Percentiles rank a stretch among this genome's conserved stretches.
Conservation (phyloP, 2,113 vertebrate genomes). For the Recurvirostra avosetta region DNA sequence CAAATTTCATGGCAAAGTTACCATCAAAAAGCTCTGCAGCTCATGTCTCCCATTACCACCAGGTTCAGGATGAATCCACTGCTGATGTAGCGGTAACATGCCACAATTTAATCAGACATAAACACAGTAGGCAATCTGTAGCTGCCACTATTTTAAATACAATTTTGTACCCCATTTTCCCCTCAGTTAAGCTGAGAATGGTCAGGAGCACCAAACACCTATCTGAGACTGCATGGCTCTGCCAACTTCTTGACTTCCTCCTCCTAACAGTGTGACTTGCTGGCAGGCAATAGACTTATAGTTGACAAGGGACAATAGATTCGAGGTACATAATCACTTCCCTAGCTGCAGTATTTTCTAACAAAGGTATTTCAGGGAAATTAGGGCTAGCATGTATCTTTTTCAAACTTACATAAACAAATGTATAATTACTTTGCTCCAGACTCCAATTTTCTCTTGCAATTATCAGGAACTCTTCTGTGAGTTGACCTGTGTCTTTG, state of each 20-base stretch:
- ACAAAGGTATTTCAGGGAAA: not conserved
- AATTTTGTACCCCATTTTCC: not conserved
- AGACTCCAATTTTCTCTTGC: not conserved
- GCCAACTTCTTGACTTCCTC: not conserved
- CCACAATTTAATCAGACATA: not conserved
- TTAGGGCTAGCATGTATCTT: not conserved
- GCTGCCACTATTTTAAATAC: not conserved
- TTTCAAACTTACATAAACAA: not conserved
- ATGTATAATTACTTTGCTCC: not conserved
- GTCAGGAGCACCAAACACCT: not conserved
- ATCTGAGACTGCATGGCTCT: not conserved
- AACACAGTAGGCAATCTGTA: not conserved
- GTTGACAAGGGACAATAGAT: not conserved
- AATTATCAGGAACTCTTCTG: not conserved
- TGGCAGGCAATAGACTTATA: not conserved
- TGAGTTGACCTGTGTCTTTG: not conserved
- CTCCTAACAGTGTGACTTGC: not conserved
- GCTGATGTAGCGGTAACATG: not conserved
- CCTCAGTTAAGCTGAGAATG: not conserved
- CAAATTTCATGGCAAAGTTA: not conserved
- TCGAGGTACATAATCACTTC: not conserved
- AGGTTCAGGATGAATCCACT: not conserved
- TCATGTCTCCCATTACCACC: not conserved
- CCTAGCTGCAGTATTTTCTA: not conserved
- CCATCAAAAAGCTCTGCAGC: not conserved